Evolutionary conservation across 1,140 invertebrate genomes (phyloP).

Genomic region (Plectrocnemia conspersa): DNA sequence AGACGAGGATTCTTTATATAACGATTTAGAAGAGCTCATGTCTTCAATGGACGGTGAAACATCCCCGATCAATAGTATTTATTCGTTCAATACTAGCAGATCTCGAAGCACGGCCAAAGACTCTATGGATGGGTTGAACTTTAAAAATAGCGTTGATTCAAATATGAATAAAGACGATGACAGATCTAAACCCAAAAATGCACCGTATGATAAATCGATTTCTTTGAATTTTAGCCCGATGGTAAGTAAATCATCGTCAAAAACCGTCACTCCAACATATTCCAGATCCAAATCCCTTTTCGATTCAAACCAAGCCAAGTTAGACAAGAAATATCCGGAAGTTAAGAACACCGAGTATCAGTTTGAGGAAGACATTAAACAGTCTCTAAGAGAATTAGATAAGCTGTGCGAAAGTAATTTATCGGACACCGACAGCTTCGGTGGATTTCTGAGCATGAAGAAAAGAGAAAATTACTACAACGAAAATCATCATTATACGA

Average conservation of each 20-base stretch:
- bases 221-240: conserved; percentile 51
- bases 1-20: conserved; percentile 49
- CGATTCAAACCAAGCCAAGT: conserved; percentile 46
- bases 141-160: conserved; percentile 22
- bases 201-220: conserved; percentile 50
- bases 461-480: conserved; percentile 17
- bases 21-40: conserved; percentile 52
- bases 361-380: conserved; percentile 50
- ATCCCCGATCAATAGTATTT: conserved; percentile 15
- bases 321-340: conserved; percentile 34
- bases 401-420: conserved; percentile 44
- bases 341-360: conserved; percentile 39
- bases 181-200: conserved; percentile 19
- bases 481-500: too few relatives aligned
- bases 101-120: conserved; percentile 21
- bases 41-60: conserved; percentile 48
- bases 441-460: conserved; percentile 12
- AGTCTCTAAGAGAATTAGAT: conserved; percentile 50
- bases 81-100: conserved; percentile 18
- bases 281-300: conserved; percentile 50
- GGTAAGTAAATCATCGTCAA: conserved; percentile 43
- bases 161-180: conserved; percentile 9
- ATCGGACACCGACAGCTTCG: background rate
- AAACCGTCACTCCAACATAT: conserved; percentile 47
- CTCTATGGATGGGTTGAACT: conserved; percentile 27